phyloP scores from a whole-genome alignment of 2,797 vertebrate species.

The Schizothorax lantsangensis region DNA sequence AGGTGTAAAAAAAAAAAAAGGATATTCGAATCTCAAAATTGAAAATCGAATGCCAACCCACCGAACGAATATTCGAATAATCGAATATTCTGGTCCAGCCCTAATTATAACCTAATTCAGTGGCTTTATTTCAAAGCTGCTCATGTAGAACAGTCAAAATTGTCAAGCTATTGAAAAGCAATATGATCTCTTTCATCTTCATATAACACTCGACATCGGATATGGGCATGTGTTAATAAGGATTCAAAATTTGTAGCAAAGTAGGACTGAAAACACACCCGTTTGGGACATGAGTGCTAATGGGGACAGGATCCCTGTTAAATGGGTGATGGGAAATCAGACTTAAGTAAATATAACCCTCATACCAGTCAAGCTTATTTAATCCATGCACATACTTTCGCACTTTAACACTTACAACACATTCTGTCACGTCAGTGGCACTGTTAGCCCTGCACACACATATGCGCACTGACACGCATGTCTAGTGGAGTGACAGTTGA shows the following conservation, averaged over 20 bases:
- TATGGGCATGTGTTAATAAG: not conserved
- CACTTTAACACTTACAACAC: slow-evolving; percentile 27
- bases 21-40: too few species aligned
- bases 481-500: slow-evolving; percentile 37
- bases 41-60: too few species aligned
- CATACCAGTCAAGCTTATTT: too few species aligned
- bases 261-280: not conserved
- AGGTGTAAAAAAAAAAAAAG: too few species aligned
- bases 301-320: not conserved
- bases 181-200: not conserved
- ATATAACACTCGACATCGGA: not conserved
- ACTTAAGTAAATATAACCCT: too few species aligned
- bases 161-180: not conserved
- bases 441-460: slow-evolving; percentile 33
- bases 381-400: too few species aligned
- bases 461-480: slow-evolving; percentile 20
- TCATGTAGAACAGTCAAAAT: not conserved
- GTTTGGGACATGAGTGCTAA: slow-evolving; percentile 5
- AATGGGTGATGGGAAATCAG: slow-evolving; percentile 9
- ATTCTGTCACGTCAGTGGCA: slow-evolving; percentile 7
- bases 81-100: too few species aligned
- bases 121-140: not conserved
- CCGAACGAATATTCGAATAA: too few species aligned
- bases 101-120: not conserved
- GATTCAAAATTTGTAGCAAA: not conserved